phyloP scores from a whole-genome alignment of 1,140 invertebrate genomes.

The Brachionus rubens region DNA sequence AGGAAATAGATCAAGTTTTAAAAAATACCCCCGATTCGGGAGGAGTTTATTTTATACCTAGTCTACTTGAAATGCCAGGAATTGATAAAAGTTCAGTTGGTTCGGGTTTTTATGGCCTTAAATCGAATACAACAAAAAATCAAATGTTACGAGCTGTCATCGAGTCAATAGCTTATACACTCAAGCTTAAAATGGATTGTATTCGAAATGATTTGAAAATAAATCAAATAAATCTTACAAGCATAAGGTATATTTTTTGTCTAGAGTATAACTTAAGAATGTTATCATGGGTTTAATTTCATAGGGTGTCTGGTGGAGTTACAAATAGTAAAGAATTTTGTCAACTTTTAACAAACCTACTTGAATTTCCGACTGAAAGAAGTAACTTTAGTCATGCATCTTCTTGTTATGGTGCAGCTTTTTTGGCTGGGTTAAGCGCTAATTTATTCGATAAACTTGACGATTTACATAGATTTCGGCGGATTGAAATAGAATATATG shows the following conservation, averaged over 20 bases:
- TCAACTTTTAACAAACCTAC: slow-evolving; percentile 11
- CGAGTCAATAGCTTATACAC: slow-evolving; percentile 1
- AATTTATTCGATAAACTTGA: not conserved
- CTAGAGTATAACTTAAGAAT: too few species aligned
- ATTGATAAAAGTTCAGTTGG: not conserved
- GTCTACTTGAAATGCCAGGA: not conserved
- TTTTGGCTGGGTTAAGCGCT: not conserved
- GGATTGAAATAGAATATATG: not conserved
- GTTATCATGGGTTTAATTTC: too few species aligned
- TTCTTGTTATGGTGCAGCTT: slow-evolving; percentile 1
- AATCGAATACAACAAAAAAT: not conserved
- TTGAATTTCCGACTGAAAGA: not conserved
- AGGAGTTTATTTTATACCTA: not conserved
- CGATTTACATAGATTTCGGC: not conserved
- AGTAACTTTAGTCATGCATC: slow-evolving; percentile 35
- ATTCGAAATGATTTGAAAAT: not conserved
- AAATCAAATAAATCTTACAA: not conserved
- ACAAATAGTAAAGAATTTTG: slow-evolving; percentile 20
- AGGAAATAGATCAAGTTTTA: not conserved
- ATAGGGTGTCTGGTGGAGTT: not conserved
- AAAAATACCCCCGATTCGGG: not conserved
- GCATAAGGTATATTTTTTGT: not conserved
- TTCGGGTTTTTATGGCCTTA: not conserved
- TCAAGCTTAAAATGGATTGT: slow-evolving; percentile 1
- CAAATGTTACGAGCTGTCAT: slow-evolving; percentile 8